Base-by-base conservation (phyloP, 2,797 vertebrate genomes). In the Poecilia gillii region DNA sequence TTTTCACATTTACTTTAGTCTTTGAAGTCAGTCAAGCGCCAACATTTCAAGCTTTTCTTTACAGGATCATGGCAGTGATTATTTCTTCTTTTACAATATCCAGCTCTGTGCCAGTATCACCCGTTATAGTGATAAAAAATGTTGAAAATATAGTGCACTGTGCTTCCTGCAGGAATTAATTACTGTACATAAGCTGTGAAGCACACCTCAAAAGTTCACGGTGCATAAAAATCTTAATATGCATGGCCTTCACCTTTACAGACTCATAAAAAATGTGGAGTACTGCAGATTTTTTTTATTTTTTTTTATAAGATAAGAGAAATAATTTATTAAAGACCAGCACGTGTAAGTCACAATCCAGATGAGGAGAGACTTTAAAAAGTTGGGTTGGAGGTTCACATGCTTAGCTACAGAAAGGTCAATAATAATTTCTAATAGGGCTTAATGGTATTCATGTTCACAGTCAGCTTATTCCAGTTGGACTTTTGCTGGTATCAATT, bases 201-300 rank as follows among this genome's bases (percentile, higher is more conserved):
- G 96, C 96, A 95, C 96, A 94, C 95, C 95, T 92, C 96, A 95
- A 97, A 98, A 97, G 97, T 98, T 98, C 97, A 98, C 93, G 94
- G 94, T 95, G 96, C 95, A 96, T 96, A 94, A 96, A 97, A 95
- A 96, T 96, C 97, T 97, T 96, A 97, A 97, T 98, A 96, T 97
- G 95, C 94, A 94, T 96, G 96, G 94, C 97, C 96, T 96, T 96
- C 97, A 96, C 96, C 97, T 98, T 98, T 97, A 97, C 96, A 95
- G 96, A 95, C 94, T 96, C 96, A 96, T 98, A 98, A 98, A 71
- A 97, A 97, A 95, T 95, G 96, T 93, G 93, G 92, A 96, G 96
- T 97, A 96, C 96, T 97, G 96, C 96, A 97, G 97, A 96, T 96
- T 97, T 97, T 39, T 39, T 62, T 18, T 7, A 3, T 31, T 9